A percentile compares a stretch with the other conserved stretches of the same genome.
Evolutionary conservation across 1,140 invertebrate species (phyloP).

Genomic region (Zelostemma sp.): DNA sequence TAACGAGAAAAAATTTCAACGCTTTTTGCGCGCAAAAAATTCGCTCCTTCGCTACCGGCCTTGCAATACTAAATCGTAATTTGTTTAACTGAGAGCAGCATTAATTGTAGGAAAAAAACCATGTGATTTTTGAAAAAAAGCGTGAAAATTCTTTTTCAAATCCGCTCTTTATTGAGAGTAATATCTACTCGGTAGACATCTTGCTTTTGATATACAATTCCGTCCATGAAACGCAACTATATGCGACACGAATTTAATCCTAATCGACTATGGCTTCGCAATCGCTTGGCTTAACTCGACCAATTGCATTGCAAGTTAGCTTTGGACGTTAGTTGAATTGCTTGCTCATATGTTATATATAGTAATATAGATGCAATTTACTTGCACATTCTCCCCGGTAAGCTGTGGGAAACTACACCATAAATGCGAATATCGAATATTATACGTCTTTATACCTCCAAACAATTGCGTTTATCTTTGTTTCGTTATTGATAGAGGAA

Average conservation of each 20-base stretch:
- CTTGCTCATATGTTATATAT: background rate
- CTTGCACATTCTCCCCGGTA: background rate
- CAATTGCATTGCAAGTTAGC: constrained; percentile 20
- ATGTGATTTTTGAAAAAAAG: background rate
- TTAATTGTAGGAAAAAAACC: background rate
- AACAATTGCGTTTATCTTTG: background rate
- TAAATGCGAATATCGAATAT: background rate
- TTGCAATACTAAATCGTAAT: background rate
- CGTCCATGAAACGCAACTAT: constrained; percentile 10
- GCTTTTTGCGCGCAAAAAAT: background rate
- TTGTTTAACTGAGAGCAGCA: background rate
- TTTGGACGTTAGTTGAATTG: constrained; percentile 1
- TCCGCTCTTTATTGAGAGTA: background rate
- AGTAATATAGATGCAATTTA: background rate
- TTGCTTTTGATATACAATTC: constrained; percentile 8
- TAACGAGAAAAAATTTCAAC: background rate
- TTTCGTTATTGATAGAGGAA: background rate
- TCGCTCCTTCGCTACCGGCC: too few relatives aligned
- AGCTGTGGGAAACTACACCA: background rate
- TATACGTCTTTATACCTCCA: background rate
- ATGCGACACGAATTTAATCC: constrained; percentile 10
- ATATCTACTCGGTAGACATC: background rate
- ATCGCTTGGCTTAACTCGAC: constrained; percentile 22
- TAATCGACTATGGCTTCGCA: constrained; percentile 20
- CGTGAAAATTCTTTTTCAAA: background rate